A percentile compares a stretch with the other conserved stretches of the same genome.
These are phyloP conservation scores for Sitobion miscanthi DNA, from an alignment of 1,140 invertebrate species.

Conservation along the genomic window DNA sequence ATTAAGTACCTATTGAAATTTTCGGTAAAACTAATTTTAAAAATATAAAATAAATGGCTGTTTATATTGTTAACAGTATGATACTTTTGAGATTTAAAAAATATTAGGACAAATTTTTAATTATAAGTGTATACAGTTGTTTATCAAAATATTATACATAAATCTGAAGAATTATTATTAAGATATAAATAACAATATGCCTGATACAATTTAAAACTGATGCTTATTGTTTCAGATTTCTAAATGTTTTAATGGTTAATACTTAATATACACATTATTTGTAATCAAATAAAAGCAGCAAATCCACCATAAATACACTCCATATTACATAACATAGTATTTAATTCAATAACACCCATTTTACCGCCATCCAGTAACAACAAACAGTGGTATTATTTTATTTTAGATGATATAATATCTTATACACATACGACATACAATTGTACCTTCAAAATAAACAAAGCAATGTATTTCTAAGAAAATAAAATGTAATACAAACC, in stretches of 20 bases:
- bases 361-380: neutral
- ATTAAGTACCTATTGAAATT: neutral
- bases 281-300: conserved; percentile 8
- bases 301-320: neutral
- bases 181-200: neutral
- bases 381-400: neutral
- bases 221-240: neutral
- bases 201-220: neutral
- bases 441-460: neutral
- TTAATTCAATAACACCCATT: neutral
- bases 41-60: neutral
- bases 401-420: neutral
- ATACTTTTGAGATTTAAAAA: neutral
- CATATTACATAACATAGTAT: neutral
- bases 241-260: neutral
- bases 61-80: neutral
- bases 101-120: neutral
- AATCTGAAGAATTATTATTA: neutral
- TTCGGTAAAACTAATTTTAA: neutral
- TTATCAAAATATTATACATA: neutral
- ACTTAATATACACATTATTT: neutral
- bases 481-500: conserved; percentile 39
- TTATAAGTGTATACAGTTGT: neutral
- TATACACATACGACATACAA: neutral
- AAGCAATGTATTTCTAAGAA: neutral